Evolutionary conservation across 2,797 vertebrate genomes (phyloP).

Genomic region (Poeciliopsis turneri): DNA sequence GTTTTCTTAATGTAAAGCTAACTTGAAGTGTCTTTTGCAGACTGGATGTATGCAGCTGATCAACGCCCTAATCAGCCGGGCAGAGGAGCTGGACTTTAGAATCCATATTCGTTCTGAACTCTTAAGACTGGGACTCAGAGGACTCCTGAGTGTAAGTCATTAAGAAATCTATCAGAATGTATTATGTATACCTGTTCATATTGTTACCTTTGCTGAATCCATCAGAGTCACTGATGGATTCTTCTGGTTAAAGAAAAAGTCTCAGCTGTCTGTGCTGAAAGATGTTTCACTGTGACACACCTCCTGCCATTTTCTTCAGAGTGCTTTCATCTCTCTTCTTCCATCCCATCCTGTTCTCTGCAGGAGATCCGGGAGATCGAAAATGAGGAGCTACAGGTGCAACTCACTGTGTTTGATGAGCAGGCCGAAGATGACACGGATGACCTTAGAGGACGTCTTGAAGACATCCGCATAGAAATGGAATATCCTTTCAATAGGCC

Average conservation of each 20-base stretch:
- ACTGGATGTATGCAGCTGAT: slow-evolving; percentile 89
- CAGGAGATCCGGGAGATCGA: slow-evolving; percentile 88
- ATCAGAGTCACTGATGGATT: slow-evolving; percentile 32
- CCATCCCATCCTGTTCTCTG: slow-evolving; percentile 24
- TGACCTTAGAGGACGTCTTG: slow-evolving; percentile 87
- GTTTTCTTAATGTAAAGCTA: neutral
- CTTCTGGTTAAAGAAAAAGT: slow-evolving; percentile 10
- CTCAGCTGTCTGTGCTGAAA: slow-evolving; percentile 38
- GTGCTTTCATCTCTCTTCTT: slow-evolving; percentile 34
- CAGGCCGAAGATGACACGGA: slow-evolving; percentile 90
- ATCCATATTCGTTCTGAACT: slow-evolving; percentile 93
- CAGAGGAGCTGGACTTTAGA: slow-evolving; percentile 92
- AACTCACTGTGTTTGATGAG: slow-evolving; percentile 88
- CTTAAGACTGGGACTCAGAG: slow-evolving; percentile 85
- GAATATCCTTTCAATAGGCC: slow-evolving; percentile 90
- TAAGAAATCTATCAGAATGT: slow-evolving; percentile 20
- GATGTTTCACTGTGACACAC: slow-evolving; percentile 28
- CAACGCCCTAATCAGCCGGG: slow-evolving; percentile 90
- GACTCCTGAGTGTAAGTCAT: slow-evolving; percentile 81
- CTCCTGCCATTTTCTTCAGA: slow-evolving; percentile 21
- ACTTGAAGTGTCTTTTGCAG: slow-evolving; percentile 55
- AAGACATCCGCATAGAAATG: slow-evolving; percentile 92
- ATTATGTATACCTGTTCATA: slow-evolving; percentile 27
- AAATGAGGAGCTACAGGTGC: slow-evolving; percentile 90
- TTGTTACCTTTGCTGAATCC: neutral